A percentile compares a stretch with the other conserved stretches of the same genome.
These are phyloP conservation scores for Xyliphius kryptos DNA, from an alignment of 2,113 vertebrate genomes.

Conservation along the genomic window DNA sequence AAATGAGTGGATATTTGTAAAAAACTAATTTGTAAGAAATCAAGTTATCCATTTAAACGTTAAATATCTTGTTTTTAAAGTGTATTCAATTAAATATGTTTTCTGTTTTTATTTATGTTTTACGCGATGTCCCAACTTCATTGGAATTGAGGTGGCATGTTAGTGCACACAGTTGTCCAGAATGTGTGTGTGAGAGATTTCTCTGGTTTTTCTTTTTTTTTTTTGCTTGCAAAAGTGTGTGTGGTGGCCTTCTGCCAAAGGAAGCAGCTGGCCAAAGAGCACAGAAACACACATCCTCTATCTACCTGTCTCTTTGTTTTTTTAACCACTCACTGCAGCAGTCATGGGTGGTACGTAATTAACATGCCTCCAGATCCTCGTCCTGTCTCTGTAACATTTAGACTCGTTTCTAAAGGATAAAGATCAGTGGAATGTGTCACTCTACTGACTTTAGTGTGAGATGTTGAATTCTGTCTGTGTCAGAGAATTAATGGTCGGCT, in stretches of 20 bases:
- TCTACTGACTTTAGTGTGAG: conserved; percentile 10
- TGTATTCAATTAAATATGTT: too few species aligned
- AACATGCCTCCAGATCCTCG: background rate
- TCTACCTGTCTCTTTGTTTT: conserved; percentile 45
- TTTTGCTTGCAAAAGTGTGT: too few species aligned
- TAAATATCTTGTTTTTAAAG: too few species aligned
- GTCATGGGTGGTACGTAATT: conserved; percentile 15
- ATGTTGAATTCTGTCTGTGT: conserved; percentile 17
- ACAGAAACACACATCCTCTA: conserved; percentile 41
- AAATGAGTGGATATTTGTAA: too few species aligned
- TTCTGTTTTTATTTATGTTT: too few species aligned
- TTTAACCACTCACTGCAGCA: conserved; percentile 15
- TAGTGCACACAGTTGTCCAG: too few species aligned
- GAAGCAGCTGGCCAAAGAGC: conserved; percentile 45
- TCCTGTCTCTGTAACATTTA: conserved; percentile 12
- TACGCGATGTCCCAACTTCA: too few species aligned
- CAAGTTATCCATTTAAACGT: too few species aligned
- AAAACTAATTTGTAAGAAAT: too few species aligned
- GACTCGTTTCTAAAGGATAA: conserved; percentile 37
- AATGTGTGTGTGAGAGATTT: too few species aligned
- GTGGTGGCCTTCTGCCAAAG: conserved; percentile 32
- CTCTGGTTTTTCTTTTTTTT: too few species aligned
- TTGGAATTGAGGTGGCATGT: too few species aligned
- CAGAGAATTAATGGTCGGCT: conserved; percentile 10
- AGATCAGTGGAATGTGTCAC: conserved; percentile 20